A percentile compares a stretch with the other conserved stretches of the same genome.
Evolutionary conservation across 2,797 vertebrate genomes (phyloP).

Genomic region (Allobates femoralis): DNA sequence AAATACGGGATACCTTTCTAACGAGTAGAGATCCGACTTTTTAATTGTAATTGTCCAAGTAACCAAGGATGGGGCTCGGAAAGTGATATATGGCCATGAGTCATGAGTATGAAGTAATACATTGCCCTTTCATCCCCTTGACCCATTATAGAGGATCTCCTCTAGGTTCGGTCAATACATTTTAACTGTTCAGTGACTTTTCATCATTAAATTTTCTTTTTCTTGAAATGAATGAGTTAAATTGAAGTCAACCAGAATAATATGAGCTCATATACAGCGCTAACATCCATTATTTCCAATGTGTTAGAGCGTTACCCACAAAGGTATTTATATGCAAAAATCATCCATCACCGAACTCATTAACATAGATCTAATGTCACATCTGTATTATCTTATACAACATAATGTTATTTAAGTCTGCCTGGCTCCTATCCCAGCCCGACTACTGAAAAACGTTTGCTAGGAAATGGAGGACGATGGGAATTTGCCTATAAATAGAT

Average conservation of each 20-base stretch:
- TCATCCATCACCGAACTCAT: constrained; percentile 38
- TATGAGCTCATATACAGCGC: not conserved
- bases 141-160: not conserved
- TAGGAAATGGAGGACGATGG: constrained; percentile 6
- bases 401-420: constrained; percentile 22
- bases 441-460: not conserved
- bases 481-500: constrained; percentile 13
- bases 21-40: not conserved
- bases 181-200: not conserved
- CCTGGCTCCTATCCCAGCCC: constrained; percentile 32
- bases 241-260: not conserved
- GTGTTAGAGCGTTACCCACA: constrained; percentile 29
- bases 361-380: constrained; percentile 54
- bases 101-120: not conserved
- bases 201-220: not conserved
- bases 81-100: not conserved
- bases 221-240: constrained; percentile 3
- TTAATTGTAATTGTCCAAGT: not conserved
- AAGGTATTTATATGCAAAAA: constrained; percentile 48
- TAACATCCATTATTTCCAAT: constrained; percentile 38
- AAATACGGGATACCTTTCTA: not conserved
- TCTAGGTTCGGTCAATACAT: not conserved
- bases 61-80: not conserved
- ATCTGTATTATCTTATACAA: constrained; percentile 48
- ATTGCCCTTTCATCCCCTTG: not conserved